Percentiles rank a stretch among this genome's conserved stretches.
Evolutionary conservation across 2,113 vertebrate species (phyloP).

Genomic region (Siniperca knerii): DNA sequence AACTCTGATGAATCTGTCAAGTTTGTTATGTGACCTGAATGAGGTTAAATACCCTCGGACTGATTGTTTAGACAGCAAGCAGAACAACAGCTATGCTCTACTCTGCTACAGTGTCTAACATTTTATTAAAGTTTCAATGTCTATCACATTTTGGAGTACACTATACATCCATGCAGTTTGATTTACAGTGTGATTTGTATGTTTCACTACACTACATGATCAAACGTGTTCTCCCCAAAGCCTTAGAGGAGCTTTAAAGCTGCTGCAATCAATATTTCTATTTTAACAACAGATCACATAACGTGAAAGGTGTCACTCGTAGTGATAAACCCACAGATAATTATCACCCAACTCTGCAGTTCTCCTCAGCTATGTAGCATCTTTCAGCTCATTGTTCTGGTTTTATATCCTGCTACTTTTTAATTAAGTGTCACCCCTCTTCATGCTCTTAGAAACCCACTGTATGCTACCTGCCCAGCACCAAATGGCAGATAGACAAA

Average conservation of each 20-base stretch:
- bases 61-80: background rate
- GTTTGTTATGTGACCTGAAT: conserved; percentile 36
- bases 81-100: conserved; percentile 2
- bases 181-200: conserved; percentile 23
- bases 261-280: conserved; percentile 38
- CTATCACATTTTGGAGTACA: background rate
- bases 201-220: conserved; percentile 7
- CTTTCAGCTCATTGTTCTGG: background rate
- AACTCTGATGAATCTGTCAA: conserved; percentile 19
- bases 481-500: background rate
- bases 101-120: background rate
- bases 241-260: conserved; percentile 13
- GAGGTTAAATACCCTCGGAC: conserved; percentile 22
- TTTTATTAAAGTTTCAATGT: conserved; percentile 15
- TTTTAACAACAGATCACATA: conserved; percentile 35
- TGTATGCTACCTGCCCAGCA: background rate
- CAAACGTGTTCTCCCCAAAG: conserved; percentile 1
- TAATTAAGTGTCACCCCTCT: background rate
- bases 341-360: background rate
- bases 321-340: background rate
- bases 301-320: background rate
- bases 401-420: background rate
- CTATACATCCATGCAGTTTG: background rate
- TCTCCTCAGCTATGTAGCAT: background rate
- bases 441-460: background rate